Evolutionary conservation across 2,888 invertebrate species (phyloP), one percentile per base, ranked within the genome.

Genomic region (Zygogramma bicolorata): DNA sequence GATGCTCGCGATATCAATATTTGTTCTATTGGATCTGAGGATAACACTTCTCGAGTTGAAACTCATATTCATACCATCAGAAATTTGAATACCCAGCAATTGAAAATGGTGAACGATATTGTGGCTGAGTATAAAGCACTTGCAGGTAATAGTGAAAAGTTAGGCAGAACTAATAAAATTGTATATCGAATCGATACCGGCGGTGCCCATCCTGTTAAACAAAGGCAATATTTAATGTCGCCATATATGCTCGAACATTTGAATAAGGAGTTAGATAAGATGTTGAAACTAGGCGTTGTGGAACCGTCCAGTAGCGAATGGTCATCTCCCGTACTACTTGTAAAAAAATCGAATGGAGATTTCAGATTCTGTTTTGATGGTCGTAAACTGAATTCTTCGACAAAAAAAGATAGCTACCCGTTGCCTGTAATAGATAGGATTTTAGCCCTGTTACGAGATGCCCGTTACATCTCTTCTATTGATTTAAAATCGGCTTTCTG

Each of bases 361-460:
- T 68, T 40, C 34, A 3, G 73, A 0, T 67, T 73, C 29, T 69
- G 69, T 61, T 73, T 70, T 53, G 73, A 73, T 38, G 73, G 73
- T 3, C 1, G 70, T 3, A 60, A 62, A 18, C 25, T 70, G 7
- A 73, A 70, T 53, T 8, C 59, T 22, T 10, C 71, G 13, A 69
- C 69, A 65, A 75, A 63, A 57, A 62, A 60, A 46, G 59, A 71
- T 13, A 63, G 25, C 7, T 66, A 67, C 20, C 75, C 69, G 2
- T 29, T 72, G 1, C 74, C 72, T 2, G 58, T 53, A 22, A 65
- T 73, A 1, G 75, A 75, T 15, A 65, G 66, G 8, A 63, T 65
- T 25, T 49, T 72, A 15, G 22, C 59, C 1, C 69, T 71, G 65
- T 57, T 75, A 13, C 13, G 60, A 34, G 22, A 66, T 13, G 62